These are phyloP conservation scores for Cochlearius cochlearius DNA, from an alignment of 2,113 vertebrate genomes.

Conservation along the genomic window DNA sequence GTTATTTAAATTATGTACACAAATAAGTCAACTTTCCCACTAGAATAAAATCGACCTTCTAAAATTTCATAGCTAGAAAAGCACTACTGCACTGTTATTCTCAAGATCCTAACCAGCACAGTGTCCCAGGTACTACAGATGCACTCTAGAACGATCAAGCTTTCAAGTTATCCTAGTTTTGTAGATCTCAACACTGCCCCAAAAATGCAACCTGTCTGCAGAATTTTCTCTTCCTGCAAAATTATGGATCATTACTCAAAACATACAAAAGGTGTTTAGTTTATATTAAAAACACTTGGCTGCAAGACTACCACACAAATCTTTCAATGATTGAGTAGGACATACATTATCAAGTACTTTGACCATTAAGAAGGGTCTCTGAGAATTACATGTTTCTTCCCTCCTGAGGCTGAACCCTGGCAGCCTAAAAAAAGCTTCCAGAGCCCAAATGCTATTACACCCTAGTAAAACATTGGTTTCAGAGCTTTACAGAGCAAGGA, in stretches of 20 bases:
- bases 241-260: not conserved
- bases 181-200: not conserved
- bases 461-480: not conserved
- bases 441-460: not conserved
- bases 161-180: not conserved
- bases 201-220: not conserved
- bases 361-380: not conserved
- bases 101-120: not conserved
- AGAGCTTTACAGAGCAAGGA: not conserved
- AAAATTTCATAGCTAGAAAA: not conserved
- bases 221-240: not conserved
- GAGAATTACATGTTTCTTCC: not conserved
- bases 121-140: not conserved
- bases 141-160: not conserved
- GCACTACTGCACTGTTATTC: not conserved
- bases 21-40: not conserved
- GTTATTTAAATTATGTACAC: accelerated
- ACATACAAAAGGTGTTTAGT: not conserved
- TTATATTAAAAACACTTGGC: not conserved
- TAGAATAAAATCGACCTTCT: not conserved
- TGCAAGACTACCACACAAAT: not conserved
- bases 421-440: not conserved
- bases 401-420: not conserved
- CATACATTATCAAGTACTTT: not conserved
- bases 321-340: not conserved